Evolutionary conservation across 2,797 vertebrate genomes (phyloP), one percentile per base, ranked within the genome.

Genomic region (Selene dorsalis): DNA sequence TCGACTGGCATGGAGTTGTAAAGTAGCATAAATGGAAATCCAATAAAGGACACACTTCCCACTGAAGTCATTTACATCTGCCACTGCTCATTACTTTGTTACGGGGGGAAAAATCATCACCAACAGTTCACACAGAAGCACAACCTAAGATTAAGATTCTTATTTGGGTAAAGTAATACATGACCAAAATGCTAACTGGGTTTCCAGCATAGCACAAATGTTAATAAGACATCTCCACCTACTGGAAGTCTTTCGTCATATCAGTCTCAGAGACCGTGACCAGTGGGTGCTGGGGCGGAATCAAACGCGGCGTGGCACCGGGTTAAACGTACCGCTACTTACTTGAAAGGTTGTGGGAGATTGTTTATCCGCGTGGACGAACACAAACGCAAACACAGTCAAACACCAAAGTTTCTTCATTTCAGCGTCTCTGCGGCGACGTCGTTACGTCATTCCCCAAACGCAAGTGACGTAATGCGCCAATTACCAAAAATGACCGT

Each of bases 211-310:
- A 67, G 39, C 45, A 60, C 5, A 43, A 11, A 1, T 41, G 10
- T 20, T 18, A 41, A 32, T 24, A 58, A 35, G 73, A 11, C 56
- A 70, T 50, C 84, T 64, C 89, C 86, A 74, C 52, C 86, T 91
- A 57, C 72, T 86, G 89, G 86, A 0, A 13, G 17, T 14, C 1
- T 20, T 13, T 11, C 0, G 20, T 57, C 50, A 50, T 52, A 43
- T 30, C 76, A 77, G 18, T n/a, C n/a, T n/a, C 6, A n/a, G 13
- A 35, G 9, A 1, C 4, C 18, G 1, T 8, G 6, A 0, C 43
- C 3, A 52, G 9, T n/a, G n/a, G n/a, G n/a, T 18, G 24, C 10
- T 9, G 9, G 0, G 2, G n/a, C 30, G 9, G 65, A 50, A 39
- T 4, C n/a, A 1, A 17, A 18, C 26, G 28, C 45, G 43, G 1